Conservation (phyloP, 2,888 invertebrate species). For the Leptopilina syphax region DNA sequence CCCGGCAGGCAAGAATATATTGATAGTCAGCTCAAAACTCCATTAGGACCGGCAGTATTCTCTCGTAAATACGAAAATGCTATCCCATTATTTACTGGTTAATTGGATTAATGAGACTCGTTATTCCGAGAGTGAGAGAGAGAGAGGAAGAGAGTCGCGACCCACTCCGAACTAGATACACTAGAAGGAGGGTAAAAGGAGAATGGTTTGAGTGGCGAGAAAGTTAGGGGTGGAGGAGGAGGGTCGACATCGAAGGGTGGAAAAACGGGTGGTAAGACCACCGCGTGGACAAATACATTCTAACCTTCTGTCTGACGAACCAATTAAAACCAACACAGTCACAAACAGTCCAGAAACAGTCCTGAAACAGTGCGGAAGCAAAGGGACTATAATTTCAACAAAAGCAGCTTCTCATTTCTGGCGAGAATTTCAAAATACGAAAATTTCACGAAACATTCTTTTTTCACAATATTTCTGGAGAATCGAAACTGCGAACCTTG, state of each 20-base stretch:
- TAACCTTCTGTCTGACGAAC: neutral
- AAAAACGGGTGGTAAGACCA: conserved; percentile 49
- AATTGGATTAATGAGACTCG: conserved; percentile 77
- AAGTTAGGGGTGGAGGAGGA: conserved; percentile 40
- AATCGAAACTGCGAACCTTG: no score
- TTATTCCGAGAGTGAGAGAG: conserved; percentile 70
- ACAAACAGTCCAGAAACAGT: neutral
- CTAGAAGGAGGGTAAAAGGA: conserved; percentile 51
- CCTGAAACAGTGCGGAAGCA: no score
- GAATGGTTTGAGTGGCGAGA: conserved; percentile 54
- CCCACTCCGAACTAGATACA: conserved; percentile 43
- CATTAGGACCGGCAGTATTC: conserved; percentile 74
- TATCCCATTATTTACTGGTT: conserved; percentile 77
- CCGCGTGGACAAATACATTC: conserved; percentile 43
- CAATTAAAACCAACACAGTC: neutral
- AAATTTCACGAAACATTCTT: no score
- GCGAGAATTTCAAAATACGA: no score
- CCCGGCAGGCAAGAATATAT: conserved; percentile 72
- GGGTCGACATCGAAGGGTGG: conserved; percentile 35
- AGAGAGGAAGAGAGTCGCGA: conserved; percentile 65
- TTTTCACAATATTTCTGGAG: no score
- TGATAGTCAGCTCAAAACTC: conserved; percentile 77
- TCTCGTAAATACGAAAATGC: conserved; percentile 77
- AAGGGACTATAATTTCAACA: no score
- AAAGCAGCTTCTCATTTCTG: no score